Base-by-base conservation (phyloP, 2,888 invertebrate genomes). In the Fissipunctia ypsillon region DNA sequence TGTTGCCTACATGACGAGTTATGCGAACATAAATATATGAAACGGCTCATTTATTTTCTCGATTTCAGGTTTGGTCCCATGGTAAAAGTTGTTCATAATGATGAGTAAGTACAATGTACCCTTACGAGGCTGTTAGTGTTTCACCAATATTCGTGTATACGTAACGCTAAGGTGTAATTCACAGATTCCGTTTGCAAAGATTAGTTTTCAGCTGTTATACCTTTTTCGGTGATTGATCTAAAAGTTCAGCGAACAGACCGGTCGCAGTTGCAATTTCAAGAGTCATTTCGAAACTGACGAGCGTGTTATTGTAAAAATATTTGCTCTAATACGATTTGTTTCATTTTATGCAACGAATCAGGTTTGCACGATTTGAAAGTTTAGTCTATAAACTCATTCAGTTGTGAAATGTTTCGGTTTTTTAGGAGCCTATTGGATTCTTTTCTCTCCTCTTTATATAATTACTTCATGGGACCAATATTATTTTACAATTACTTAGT, bases 301-400 rank as follows among this genome's bases (percentile, higher is more conserved):
- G 61, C 57, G 64, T 80, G 57, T 72, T 76, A 76, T 66, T 64
- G 56, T 70, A 65, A 73, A 82, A 59, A 69, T 67, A 68, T 75
- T 77, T 74, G 63, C 57, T 83, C 41, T 66, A 68, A 79, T 76
- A 75, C 74, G 50, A 87, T 87, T 87, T 73, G 76, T 79, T 83
- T 68, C 82, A 76, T 78, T 87, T 86, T 81, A 87, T 85, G 83
- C 85, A 87, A 85, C 83, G 72, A 83, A 83, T 89, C 80, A 64
- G 89, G 87, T 88, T 87, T 76, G 86, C 87, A 87, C 88, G 88
- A 88, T 76, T 88, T 75, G 71, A 74, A 85, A 83, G 80, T 80
- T 74, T 66, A 43, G 28, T 80, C 48, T 31, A 59, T 69, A 78
- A 79, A 78, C 57, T 70, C 22, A 61, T 69, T 76, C 50, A 25